Evolutionary conservation across 2,888 invertebrate genomes (phyloP).

Genomic region (Parnassius orleans): DNA sequence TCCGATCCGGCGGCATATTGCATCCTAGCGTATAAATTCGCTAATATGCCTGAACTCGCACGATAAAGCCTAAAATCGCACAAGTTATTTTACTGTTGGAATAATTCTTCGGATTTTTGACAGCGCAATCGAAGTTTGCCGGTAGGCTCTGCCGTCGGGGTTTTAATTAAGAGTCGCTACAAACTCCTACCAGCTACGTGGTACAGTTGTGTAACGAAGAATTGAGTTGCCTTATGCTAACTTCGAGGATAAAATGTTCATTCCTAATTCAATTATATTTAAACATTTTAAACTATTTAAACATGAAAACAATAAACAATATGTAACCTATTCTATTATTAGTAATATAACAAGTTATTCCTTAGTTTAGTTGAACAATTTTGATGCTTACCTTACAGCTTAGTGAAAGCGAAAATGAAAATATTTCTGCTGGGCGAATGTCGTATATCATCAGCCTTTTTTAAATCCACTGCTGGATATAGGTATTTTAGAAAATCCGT

Average conservation of each 20-base stretch:
- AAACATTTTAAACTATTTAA: background rate
- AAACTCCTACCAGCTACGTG: constrained; percentile 60
- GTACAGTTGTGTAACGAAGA: constrained; percentile 44
- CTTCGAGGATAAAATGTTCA: background rate
- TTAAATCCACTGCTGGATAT: no score
- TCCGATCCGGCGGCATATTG: constrained; percentile 67
- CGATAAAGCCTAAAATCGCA: constrained; percentile 79
- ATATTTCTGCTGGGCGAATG: no score
- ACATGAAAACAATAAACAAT: background rate
- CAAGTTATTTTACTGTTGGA: constrained; percentile 75
- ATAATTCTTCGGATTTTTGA: constrained; percentile 81
- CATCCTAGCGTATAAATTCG: constrained; percentile 72
- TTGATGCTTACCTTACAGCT: no score
- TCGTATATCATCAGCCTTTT: no score
- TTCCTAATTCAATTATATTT: constrained; percentile 5
- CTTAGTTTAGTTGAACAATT: no score
- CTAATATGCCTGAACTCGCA: constrained; percentile 76
- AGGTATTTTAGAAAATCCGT: no score
- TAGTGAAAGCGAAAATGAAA: no score
- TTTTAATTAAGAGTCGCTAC: constrained; percentile 71
- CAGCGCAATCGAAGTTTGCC: constrained; percentile 80
- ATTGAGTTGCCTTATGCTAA: constrained; percentile 34
- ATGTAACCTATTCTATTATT: no score
- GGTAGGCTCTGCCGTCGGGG: constrained; percentile 64
- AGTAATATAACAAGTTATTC: no score